Evolutionary conservation across 2,113 vertebrate genomes (phyloP).

Genomic region (Ochotona princeps): DNA sequence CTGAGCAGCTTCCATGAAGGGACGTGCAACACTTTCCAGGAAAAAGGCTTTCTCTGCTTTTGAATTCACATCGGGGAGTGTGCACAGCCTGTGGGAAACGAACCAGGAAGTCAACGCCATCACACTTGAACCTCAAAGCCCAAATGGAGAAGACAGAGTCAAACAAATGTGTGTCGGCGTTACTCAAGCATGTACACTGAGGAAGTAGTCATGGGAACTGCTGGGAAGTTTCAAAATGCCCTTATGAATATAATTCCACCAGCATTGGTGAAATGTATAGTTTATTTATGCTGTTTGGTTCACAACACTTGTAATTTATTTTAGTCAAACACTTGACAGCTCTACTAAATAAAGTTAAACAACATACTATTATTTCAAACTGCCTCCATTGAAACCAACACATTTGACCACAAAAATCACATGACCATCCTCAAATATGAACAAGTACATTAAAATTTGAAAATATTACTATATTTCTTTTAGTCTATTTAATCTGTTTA

Average conservation of each 20-base stretch:
- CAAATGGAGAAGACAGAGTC: background rate
- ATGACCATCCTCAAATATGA: background rate
- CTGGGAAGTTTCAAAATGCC: background rate
- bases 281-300: too few relatives aligned
- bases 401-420: background rate
- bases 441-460: background rate
- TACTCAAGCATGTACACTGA: background rate
- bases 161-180: background rate
- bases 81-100: slow-evolving; percentile 80
- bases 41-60: slow-evolving; percentile 81
- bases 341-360: too few relatives aligned
- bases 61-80: slow-evolving; percentile 79
- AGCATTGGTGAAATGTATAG: background rate
- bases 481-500: too few relatives aligned
- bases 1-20: slow-evolving; percentile 84
- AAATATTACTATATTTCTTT: background rate
- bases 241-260: background rate
- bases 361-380: background rate
- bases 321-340: too few relatives aligned
- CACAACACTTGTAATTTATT: too few relatives aligned
- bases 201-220: background rate
- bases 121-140: background rate
- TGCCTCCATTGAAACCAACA: background rate
- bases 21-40: slow-evolving; percentile 84
- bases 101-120: background rate